These are phyloP conservation scores for Acropternis orthonyx DNA, from an alignment of 2,797 vertebrate genomes.

Conservation along the genomic window DNA sequence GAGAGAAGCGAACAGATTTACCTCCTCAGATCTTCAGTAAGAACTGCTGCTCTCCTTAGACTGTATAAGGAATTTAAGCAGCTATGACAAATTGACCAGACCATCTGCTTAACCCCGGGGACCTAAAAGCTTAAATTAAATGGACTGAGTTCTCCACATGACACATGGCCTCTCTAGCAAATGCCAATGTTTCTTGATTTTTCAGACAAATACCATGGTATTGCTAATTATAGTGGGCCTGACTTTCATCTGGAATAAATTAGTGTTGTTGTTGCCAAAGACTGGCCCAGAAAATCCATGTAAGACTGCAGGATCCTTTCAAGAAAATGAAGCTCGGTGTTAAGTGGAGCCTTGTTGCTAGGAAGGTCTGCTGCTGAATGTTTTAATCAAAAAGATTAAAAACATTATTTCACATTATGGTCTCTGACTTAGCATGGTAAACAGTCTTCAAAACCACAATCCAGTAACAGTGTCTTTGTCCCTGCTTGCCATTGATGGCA, in stretches of 20 bases:
- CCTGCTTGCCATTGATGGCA: background rate
- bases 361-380: background rate
- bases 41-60: background rate
- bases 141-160: background rate
- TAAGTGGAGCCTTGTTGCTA: background rate
- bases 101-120: background rate
- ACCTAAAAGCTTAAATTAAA: background rate
- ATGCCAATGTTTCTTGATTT: background rate
- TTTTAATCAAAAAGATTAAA: slow-evolving; percentile 28
- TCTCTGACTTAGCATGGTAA: slow-evolving; percentile 54
- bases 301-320: background rate
- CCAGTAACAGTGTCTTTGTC: slow-evolving; percentile 28
- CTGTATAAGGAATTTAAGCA: background rate
- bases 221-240: background rate
- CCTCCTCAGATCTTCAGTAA: background rate
- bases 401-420: slow-evolving; percentile 56
- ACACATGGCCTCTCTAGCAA: background rate
- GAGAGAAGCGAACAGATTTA: background rate
- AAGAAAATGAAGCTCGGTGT: background rate
- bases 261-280: background rate
- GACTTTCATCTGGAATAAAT: slow-evolving; percentile 44
- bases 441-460: slow-evolving; percentile 56
- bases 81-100: background rate
- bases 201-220: background rate
- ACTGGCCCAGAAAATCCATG: background rate